phyloP scores from a whole-genome alignment of 2,888 invertebrate species.

The Acanthosepion lycidas region DNA sequence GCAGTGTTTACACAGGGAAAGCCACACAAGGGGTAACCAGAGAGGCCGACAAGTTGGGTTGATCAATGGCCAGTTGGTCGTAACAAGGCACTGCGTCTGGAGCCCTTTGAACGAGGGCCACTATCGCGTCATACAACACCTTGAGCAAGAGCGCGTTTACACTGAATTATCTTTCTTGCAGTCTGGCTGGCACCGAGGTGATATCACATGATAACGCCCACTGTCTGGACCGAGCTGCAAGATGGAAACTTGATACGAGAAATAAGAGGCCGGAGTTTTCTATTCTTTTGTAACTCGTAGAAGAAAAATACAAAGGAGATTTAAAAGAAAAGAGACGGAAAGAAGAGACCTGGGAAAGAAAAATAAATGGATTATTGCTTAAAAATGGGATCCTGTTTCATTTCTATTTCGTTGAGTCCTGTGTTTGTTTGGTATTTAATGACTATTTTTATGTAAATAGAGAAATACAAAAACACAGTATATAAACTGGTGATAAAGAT shows the following conservation, averaged over 20 bases:
- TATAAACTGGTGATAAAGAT: background rate
- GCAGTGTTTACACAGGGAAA: background rate
- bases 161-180: constrained; percentile 12
- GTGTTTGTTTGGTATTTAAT: background rate
- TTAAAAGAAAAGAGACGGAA: background rate
- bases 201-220: constrained; percentile 33
- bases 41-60: constrained; percentile 12
- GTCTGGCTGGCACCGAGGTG: constrained; percentile 33
- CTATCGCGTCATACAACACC: constrained; percentile 33
- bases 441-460: background rate
- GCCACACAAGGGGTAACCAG: constrained; percentile 33
- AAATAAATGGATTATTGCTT: constrained; percentile 33
- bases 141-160: constrained; percentile 33
- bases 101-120: constrained; percentile 4
- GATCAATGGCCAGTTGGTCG: constrained; percentile 33
- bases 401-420: background rate
- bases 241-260: background rate
- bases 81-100: constrained; percentile 9
- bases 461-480: background rate
- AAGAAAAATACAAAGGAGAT: background rate
- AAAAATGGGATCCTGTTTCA: background rate
- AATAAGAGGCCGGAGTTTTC: background rate
- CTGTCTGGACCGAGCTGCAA: background rate
- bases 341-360: background rate
- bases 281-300: constrained; percentile 33